Evolutionary conservation across 1,140 invertebrate species (phyloP).

Genomic region (Oppia nitens): DNA sequence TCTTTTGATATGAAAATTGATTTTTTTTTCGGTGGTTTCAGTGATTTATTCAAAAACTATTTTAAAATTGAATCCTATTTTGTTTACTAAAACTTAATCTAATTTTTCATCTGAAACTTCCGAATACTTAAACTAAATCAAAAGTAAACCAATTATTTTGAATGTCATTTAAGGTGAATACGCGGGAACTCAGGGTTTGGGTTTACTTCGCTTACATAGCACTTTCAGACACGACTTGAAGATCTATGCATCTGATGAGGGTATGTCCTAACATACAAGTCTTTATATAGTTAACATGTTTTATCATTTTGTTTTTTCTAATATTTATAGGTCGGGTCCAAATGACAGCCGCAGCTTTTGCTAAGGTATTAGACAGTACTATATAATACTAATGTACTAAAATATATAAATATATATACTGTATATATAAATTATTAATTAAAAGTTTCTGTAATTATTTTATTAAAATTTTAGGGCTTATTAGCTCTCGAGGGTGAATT

Average conservation of each 20-base stretch:
- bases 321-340: constrained; percentile 40
- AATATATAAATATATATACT: background rate
- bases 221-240: constrained; percentile 98
- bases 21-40: too few species aligned
- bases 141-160: background rate
- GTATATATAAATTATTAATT: too few species aligned
- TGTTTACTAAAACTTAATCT: too few species aligned
- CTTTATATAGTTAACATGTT: background rate
- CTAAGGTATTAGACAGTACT: constrained; percentile 46
- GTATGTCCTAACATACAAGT: constrained; percentile 26
- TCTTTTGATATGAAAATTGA: too few species aligned
- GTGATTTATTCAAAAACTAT: too few species aligned
- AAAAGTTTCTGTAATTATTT: too few species aligned
- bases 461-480: constrained; percentile 40
- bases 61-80: too few species aligned
- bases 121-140: constrained; percentile 3
- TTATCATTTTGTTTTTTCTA: background rate
- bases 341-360: constrained; percentile 98
- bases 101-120: constrained; percentile 7
- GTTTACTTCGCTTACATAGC: constrained; percentile 79
- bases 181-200: constrained; percentile 73
- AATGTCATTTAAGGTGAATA: constrained; percentile 49
- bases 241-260: constrained; percentile 98
- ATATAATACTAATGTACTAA: constrained; percentile 9
- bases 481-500: constrained; percentile 93